Conservation (phyloP, 2,797 vertebrate species). For the Prionace glauca region DNA sequence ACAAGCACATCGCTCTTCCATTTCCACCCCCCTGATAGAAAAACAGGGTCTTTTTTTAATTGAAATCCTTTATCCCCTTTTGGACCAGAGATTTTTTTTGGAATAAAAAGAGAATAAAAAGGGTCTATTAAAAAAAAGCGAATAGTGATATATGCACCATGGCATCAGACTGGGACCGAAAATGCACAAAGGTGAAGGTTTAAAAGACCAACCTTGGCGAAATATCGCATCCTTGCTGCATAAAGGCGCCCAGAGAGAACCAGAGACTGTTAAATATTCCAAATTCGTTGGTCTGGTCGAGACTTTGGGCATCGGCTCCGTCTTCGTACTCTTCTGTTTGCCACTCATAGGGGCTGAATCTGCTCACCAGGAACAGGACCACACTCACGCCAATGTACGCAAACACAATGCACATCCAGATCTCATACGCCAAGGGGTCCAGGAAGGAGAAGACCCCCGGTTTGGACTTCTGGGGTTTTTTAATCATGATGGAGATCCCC, state of each 20-base stretch:
- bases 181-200: constrained; percentile 34
- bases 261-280: constrained; percentile 98
- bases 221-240: constrained; percentile 99
- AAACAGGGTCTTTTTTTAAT: neutral
- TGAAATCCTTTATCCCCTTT: constrained; percentile 2
- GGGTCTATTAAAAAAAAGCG: constrained; percentile 7
- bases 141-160: constrained; percentile 36
- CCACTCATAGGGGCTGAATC: constrained; percentile 98
- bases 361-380: constrained; percentile 94
- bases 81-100: neutral
- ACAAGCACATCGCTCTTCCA: neutral
- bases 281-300: constrained; percentile 92
- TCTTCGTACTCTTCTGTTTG: constrained; percentile 92
- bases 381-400: constrained; percentile 98
- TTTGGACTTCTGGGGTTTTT: constrained; percentile 97
- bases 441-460: constrained; percentile 97
- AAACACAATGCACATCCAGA: constrained; percentile 99
- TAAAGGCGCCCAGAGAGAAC: constrained; percentile 97
- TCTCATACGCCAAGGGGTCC: constrained; percentile 95
- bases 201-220: constrained; percentile 79
- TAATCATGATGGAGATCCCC: constrained; percentile 99
- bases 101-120: constrained; percentile 26
- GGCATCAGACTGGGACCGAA: constrained; percentile 14
- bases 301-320: constrained; percentile 66
- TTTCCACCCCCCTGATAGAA: neutral